phyloP scores from a whole-genome alignment of 2,888 invertebrate genomes.

The Phengaris alcon region DNA sequence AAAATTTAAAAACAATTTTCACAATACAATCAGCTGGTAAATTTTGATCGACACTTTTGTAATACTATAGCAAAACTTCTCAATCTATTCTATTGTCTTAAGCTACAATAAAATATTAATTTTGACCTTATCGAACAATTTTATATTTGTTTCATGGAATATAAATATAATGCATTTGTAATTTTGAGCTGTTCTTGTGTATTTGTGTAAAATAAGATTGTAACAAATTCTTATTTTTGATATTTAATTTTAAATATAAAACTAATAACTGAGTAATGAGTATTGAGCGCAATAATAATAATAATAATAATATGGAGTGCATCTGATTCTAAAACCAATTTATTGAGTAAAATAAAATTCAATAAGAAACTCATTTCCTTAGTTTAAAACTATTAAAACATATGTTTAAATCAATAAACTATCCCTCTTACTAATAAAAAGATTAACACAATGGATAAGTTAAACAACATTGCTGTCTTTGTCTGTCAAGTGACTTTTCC shows the following conservation, averaged over 20 bases:
- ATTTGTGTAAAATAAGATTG: conserved; percentile 23
- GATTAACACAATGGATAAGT: too few species aligned
- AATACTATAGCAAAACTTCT: conserved; percentile 17
- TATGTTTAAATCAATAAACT: too few species aligned
- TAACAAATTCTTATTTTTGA: background rate
- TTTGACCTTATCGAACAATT: conserved; percentile 1
- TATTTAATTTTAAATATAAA: background rate
- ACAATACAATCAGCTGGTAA: conserved; percentile 8
- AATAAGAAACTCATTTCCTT: too few species aligned
- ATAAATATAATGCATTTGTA: background rate
- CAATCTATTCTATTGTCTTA: conserved; percentile 5
- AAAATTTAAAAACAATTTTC: conserved; percentile 24
- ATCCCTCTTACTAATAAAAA: too few species aligned
- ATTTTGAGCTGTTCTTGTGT: conserved; percentile 14
- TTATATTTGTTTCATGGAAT: background rate
- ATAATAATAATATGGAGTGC: background rate
- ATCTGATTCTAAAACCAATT: background rate
- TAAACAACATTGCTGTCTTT: too few species aligned
- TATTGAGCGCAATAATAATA: conserved; percentile 12
- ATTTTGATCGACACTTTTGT: conserved; percentile 23
- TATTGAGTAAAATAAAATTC: too few species aligned
- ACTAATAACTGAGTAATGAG: background rate
- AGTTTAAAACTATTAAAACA: too few species aligned
- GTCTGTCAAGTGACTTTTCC: too few species aligned
- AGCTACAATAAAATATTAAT: background rate